Evolutionary conservation across 2,113 vertebrate species (phyloP).

Genomic region (Tachuris rubrigastra): DNA sequence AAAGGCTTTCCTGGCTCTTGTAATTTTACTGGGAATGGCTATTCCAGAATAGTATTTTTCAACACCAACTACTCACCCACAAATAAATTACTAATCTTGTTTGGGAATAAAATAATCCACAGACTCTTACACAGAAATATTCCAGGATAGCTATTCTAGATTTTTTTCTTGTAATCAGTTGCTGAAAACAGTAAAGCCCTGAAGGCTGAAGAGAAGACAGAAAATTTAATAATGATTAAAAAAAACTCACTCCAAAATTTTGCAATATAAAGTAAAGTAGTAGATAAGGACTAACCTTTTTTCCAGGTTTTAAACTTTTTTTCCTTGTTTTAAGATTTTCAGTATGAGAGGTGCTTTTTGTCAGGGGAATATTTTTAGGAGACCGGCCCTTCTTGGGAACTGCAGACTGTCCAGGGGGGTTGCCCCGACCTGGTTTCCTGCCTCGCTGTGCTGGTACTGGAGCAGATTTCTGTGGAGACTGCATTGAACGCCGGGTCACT

Average conservation of each 20-base stretch:
- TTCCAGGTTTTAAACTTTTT: constrained; percentile 86
- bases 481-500: constrained; percentile 82
- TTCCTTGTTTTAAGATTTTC: constrained; percentile 81
- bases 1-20: neutral
- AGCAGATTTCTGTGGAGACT: constrained; percentile 83
- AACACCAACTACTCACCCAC: neutral
- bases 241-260: constrained; percentile 5
- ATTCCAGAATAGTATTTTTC: neutral
- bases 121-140: neutral
- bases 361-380: constrained; percentile 66
- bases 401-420: constrained; percentile 76
- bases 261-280: constrained; percentile 51
- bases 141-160: neutral
- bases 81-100: constrained; percentile 1
- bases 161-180: neutral
- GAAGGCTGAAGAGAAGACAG: constrained; percentile 44
- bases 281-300: constrained; percentile 83
- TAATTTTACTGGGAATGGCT: neutral
- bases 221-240: neutral
- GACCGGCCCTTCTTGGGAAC: constrained; percentile 78
- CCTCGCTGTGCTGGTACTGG: constrained; percentile 75
- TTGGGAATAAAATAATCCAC: constrained; percentile 2
- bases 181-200: constrained; percentile 8
- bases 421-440: constrained; percentile 83
- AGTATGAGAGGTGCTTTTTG: constrained; percentile 65